Evolutionary conservation across 23 tunicate species (phyloP).

Genomic region (Aplidium turbinatum): DNA sequence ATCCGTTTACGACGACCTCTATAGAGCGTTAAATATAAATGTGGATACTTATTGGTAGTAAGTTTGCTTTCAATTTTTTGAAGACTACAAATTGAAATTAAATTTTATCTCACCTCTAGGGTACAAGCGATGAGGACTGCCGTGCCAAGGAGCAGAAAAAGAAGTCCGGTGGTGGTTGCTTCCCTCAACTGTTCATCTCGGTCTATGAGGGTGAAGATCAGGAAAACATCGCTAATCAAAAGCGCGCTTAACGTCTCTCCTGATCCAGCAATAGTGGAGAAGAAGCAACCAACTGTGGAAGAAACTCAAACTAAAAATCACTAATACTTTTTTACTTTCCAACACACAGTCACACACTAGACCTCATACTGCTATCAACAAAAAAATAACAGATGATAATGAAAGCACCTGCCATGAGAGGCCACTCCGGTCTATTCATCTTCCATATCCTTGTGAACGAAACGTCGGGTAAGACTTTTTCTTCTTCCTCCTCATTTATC

Average conservation of each 20-base stretch:
- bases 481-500: slow-evolving; percentile 65
- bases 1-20: too few relatives aligned
- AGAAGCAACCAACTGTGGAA: slow-evolving; percentile 63
- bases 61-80: too few relatives aligned
- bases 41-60: too few relatives aligned
- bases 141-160: slow-evolving; percentile 68
- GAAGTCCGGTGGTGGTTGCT: slow-evolving; percentile 39
- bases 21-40: too few relatives aligned
- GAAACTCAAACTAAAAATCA: too few relatives aligned
- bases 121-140: slow-evolving; percentile 58
- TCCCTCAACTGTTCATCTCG: slow-evolving; percentile 42
- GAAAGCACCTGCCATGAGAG: slow-evolving; percentile 58
- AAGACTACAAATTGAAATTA: too few relatives aligned
- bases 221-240: slow-evolving; percentile 77
- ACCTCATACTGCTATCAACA: too few relatives aligned
- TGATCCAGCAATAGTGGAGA: slow-evolving; percentile 79
- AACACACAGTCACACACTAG: too few relatives aligned
- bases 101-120: slow-evolving; percentile 64
- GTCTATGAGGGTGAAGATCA: slow-evolving; percentile 61
- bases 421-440: slow-evolving; percentile 93
- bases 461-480: slow-evolving; percentile 88
- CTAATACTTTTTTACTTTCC: too few relatives aligned
- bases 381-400: too few relatives aligned
- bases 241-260: slow-evolving; percentile 88
- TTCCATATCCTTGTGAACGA: slow-evolving; percentile 52